Base-by-base conservation (phyloP, 2,113 vertebrate genomes). In the Sapayoa aenigma region DNA sequence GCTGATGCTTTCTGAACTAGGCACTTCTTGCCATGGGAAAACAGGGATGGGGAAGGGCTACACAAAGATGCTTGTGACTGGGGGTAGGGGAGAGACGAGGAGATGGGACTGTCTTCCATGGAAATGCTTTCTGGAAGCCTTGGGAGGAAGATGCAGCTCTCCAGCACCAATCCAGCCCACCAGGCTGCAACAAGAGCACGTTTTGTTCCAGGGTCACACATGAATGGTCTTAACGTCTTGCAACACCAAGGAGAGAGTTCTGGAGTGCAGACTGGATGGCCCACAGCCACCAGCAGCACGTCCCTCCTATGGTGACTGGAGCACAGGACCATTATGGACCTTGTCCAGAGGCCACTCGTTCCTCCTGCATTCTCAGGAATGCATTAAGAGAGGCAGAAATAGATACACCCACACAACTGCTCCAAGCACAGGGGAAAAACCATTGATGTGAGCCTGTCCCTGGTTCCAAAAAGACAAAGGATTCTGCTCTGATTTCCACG, bases 1-100 rank as follows among this genome's bases (percentile, higher is more conserved):
- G 82, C 84, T 91, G 92, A 92, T 93, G 95, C 93, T 96, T 97
- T 97, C 94, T 96, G 95, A 95, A 93, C 94, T 93, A 95, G 88
- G 91, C 79, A 73, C 79, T 95, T 89, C 77, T 94, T 90, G 93
- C 90, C 94, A 95, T 95, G 90, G 95, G 96, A 97, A 97, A 96
- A 80, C 58, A 75, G 89, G 0, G 0, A 59, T 20, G 8, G 91
- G 63, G 77, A 94, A 93, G 75, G 89, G 90, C 83, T 92, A 27
- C 78, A 87, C 56, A 93, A 76, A 95, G 92, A 93, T 93, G 65
- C 68, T 74, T 53, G 59, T 60, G 93, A 55, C 59, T 59, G 79
- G 5, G 50, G 83, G 58, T 60, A 35, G 50, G 71, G 72, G 16
- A 73, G 16, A 85, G 76, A 55, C 0, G 11, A 55, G 16, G 59